Evolutionary conservation across 2,888 invertebrate species (phyloP).

Genomic region (Odontothrips loti): DNA sequence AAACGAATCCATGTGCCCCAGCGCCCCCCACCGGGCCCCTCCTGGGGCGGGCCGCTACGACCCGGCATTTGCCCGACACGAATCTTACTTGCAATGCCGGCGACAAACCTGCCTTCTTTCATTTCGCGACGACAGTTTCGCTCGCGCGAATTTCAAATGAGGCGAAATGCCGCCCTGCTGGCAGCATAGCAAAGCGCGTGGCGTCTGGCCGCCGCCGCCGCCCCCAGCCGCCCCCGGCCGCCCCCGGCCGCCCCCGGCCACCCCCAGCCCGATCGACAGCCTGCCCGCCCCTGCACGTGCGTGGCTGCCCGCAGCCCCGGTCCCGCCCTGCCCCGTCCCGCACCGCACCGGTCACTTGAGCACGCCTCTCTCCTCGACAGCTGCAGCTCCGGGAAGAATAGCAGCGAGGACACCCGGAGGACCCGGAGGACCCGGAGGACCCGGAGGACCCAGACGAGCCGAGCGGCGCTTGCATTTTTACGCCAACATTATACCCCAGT

Average conservation of each 20-base stretch:
- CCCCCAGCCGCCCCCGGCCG: too few relatives aligned
- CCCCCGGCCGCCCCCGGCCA: too few relatives aligned
- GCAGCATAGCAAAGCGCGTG: neutral
- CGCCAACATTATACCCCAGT: neutral
- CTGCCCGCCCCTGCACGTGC: neutral
- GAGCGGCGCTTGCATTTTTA: neutral
- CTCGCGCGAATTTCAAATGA: constrained; percentile 18
- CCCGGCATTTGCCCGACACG: neutral
- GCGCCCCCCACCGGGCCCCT: neutral
- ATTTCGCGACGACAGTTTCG: constrained; percentile 6
- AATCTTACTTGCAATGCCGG: constrained; percentile 6
- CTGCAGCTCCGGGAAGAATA: too few relatives aligned
- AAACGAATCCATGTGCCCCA: too few relatives aligned
- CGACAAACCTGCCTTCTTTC: constrained; percentile 11
- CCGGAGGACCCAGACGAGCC: neutral
- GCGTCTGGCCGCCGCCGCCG: neutral
- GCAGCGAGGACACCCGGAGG: too few relatives aligned
- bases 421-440: neutral
- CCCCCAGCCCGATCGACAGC: neutral
- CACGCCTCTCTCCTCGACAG: constrained; percentile 4
- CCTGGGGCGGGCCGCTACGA: neutral
- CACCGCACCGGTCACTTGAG: constrained; percentile 14
- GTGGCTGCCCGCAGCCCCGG: neutral
- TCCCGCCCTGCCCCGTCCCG: neutral
- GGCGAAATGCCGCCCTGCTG: neutral